These are phyloP conservation scores for Arion vulgaris DNA, from an alignment of 1,140 invertebrate species.

Conservation along the genomic window DNA sequence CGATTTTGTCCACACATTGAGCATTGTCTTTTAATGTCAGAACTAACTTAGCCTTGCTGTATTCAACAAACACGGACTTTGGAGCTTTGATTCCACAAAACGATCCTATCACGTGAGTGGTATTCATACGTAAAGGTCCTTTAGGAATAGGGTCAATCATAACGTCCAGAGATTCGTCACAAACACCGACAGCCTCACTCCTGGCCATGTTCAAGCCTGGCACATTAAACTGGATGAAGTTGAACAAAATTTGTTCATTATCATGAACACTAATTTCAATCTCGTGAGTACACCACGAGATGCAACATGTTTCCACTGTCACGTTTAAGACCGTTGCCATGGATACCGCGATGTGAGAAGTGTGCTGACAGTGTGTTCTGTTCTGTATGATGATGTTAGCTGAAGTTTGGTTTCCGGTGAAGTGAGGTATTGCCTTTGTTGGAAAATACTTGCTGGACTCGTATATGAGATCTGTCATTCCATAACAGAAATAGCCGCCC, in stretches of 20 bases:
- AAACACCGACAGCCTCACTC: slow-evolving; percentile 11
- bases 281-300: not conserved
- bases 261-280: not conserved
- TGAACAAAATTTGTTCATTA: slow-evolving; percentile 8
- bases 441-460: slow-evolving; percentile 7
- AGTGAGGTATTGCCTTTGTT: not conserved
- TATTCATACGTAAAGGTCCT: not conserved
- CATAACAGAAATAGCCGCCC: not conserved
- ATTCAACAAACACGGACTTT: slow-evolving; percentile 16
- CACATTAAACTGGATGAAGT: slow-evolving; percentile 23
- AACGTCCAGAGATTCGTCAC: slow-evolving; percentile 13
- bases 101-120: not conserved
- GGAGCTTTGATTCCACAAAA: slow-evolving; percentile 29
- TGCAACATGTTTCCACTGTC: slow-evolving; percentile 25
- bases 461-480: not conserved
- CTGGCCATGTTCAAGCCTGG: slow-evolving; percentile 20
- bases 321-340: slow-evolving; percentile 8
- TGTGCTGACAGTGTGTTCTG: not conserved
- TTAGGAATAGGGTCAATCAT: not conserved
- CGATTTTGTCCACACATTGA: slow-evolving; percentile 28
- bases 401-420: not conserved
- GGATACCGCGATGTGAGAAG: not conserved
- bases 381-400: not conserved
- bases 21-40: not conserved
- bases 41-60: slow-evolving; percentile 19